phyloP scores from a whole-genome alignment of 2,113 vertebrate genomes.

The Brachyistius frenatus region DNA sequence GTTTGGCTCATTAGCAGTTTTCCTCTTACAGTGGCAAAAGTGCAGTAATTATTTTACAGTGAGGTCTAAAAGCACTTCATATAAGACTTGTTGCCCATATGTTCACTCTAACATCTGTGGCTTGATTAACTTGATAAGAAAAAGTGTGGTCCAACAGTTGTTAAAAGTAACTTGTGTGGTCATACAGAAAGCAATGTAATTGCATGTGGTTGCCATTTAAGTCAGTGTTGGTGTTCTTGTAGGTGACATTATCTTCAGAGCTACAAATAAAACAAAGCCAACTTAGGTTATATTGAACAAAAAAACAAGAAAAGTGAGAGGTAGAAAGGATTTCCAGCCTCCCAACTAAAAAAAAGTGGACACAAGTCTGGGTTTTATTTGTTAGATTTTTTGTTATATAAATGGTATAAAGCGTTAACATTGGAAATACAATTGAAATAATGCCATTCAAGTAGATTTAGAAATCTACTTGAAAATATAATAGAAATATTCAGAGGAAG shows the following conservation, averaged over 20 bases:
- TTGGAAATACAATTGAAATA: not conserved
- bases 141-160: conserved; percentile 29
- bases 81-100: not conserved
- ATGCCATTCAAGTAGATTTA: not conserved
- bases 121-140: conserved; percentile 43
- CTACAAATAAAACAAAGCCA: not conserved
- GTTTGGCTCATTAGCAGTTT: conserved; percentile 24
- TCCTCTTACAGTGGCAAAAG: not conserved
- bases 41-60: not conserved
- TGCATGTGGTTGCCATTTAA: conserved; percentile 18
- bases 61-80: conserved; percentile 13
- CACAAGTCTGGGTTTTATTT: too few relatives aligned
- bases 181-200: conserved; percentile 27
- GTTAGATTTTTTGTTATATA: too few relatives aligned
- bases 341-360: too few relatives aligned
- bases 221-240: conserved; percentile 20
- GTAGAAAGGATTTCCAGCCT: not conserved
- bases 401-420: not conserved
- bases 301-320: not conserved
- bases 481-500: not conserved
- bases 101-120: not conserved
- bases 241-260: conserved; percentile 12
- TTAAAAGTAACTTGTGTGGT: conserved; percentile 33
- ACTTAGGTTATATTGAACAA: conserved; percentile 11
- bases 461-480: too few relatives aligned